Base-by-base conservation (phyloP, 35 echinoderm and acorn worm species). In the Amphiura filiformis region DNA sequence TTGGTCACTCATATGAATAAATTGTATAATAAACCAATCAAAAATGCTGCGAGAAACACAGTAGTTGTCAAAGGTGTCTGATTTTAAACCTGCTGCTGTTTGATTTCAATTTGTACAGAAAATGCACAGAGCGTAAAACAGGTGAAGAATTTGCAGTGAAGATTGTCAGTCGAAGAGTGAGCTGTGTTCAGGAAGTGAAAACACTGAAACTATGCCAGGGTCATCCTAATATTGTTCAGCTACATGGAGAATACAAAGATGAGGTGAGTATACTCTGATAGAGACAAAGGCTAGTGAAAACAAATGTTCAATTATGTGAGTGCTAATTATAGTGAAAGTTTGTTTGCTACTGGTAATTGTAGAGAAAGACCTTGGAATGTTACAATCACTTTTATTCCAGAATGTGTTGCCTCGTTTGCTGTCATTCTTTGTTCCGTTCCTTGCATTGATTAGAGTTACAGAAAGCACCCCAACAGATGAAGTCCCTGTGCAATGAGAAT, bases 111-210 rank as follows among this genome's bases (percentile, higher is more conserved):
- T 80, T 64, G 34, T 89, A 26, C 86, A 97, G 95, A 78, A 94
- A 77, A 86, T 97, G 95, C 65, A 84, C 47, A 31, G 79, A 97
- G 57, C 70, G 78, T 78, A 90, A 93, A 41, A 91, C 95, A 28
- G 89, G 86, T 7, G 65, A 89, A 76, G 95, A 91, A 82, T 94
- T 89, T 82, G 95, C 95, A 9, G 95, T 97, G 77, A 97, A 97
- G 76, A 97, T 97, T 14, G 86, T 93, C 23, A 91, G 92, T 49
- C 64, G 89, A 70, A 84, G 95, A 56, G 82, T 91, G 18, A 86
- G 88, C 36, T 94, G 93, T 42, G 81, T 52, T 31, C 88, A 93
- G 82, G 95, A 97, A 87, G 49, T 94, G 39, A 93, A 89, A 30
- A 91, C 88, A 1, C 65, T 97, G n/a, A 79, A 94, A 56, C 80